Evolutionary conservation across 2,113 vertebrate species (phyloP).

Genomic region (Tinamus guttatus): DNA sequence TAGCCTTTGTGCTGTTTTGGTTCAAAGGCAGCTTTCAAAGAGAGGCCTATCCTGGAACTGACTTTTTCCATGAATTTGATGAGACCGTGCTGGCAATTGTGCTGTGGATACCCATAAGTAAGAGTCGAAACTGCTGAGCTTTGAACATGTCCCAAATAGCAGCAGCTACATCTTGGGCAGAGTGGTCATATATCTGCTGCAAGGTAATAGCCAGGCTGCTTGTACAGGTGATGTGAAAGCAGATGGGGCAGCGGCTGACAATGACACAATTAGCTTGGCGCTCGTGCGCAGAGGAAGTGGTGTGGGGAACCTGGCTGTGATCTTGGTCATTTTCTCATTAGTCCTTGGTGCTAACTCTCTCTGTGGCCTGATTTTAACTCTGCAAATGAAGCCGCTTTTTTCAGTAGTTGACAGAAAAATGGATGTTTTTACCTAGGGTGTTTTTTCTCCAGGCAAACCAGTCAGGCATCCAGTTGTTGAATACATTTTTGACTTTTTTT

Average conservation of each 20-base stretch:
- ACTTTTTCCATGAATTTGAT: background rate
- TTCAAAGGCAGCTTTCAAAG: background rate
- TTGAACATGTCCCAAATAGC: background rate
- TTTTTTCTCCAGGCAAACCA: background rate
- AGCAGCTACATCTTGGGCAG: background rate
- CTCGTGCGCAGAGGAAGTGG: background rate
- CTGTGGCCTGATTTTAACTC: background rate
- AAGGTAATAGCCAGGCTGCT: background rate
- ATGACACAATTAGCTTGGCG: background rate
- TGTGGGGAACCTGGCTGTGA: fast-evolving
- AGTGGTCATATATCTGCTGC: background rate
- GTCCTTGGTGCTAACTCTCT: background rate
- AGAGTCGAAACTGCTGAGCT: background rate
- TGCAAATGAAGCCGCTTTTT: background rate
- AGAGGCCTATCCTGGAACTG: background rate
- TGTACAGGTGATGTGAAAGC: background rate
- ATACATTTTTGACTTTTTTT: background rate
- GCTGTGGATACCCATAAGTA: background rate
- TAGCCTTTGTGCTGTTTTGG: fast-evolving
- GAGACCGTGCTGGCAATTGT: background rate
- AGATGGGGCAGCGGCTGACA: background rate
- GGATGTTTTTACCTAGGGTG: background rate
- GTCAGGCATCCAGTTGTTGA: background rate
- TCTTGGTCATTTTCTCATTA: background rate
- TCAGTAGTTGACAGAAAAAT: background rate